Evolutionary conservation across 37 sponge, comb jelly and placozoan genomes (phyloP), one percentile per base, ranked within the genome.

Genomic region (Cladorhizidae sp.): DNA sequence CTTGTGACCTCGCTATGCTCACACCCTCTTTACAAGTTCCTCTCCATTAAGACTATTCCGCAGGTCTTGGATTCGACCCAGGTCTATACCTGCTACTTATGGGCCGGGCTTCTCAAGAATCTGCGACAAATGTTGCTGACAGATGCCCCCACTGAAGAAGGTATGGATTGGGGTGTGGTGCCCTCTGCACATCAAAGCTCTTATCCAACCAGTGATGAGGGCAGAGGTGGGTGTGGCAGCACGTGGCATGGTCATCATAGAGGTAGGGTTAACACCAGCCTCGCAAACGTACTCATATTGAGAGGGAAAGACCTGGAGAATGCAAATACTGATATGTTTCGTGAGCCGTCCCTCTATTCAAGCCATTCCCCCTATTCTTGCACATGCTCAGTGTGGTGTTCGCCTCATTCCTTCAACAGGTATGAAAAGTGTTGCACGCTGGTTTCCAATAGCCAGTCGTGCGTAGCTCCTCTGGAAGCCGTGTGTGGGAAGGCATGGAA

Each of bases 41-140:
- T 92, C 63, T 79, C 87, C 0, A 41, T 96, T 21, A 74, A 81
- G 40, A 84, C 57, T 42, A 77, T 90, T 39, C 96, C 96, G 33
- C 85, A 87, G 57, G 84, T 90, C 40, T 83, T 86, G 3, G 81
- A 83, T 2, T 62, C 67, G 2, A 84, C 85, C 14, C 93, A 86
- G 33, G 91, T 78, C 18, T 93, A 90, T 76, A 90, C 75, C 38
- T 52, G 57, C 49, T 89, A 78, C 71, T 50, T 85, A 40, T 96
- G 96, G 96, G 25, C 85, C 3, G 91, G 94, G 3, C 82, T 96
- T 17, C 36, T 96, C 73, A 92, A 93, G 41, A 81, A 85, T 25
- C 65, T 96, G 1, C 70, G 84, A 3, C 96, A 96, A 70, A 96
- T 96, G 96, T 59, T 92, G 17, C 59, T 87, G 20, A 87, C 93